These are phyloP conservation scores for Melierax canorus DNA, from an alignment of 2,113 vertebrate genomes.

Conservation along the genomic window DNA sequence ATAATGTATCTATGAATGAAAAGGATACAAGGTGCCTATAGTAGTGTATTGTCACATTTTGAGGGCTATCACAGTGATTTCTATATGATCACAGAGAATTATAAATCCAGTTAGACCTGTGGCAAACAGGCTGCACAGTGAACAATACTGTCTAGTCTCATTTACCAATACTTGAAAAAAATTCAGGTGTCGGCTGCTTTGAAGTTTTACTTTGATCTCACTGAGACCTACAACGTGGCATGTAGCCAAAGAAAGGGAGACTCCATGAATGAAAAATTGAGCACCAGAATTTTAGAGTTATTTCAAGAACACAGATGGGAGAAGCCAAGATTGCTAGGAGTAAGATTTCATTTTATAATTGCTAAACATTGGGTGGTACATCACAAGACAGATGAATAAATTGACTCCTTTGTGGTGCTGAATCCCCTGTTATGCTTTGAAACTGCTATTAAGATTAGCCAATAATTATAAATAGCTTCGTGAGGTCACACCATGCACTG, in stretches of 20 bases:
- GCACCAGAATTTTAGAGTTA: neutral
- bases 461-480: neutral
- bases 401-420: neutral
- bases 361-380: neutral
- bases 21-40: neutral
- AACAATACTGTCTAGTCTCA: neutral
- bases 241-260: neutral
- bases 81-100: neutral
- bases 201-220: conserved; percentile 22
- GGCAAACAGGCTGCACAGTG: neutral
- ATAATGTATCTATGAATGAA: neutral
- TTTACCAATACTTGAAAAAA: neutral
- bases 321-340: neutral
- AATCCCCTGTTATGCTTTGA: neutral
- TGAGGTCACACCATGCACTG: neutral
- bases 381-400: neutral
- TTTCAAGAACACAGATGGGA: neutral
- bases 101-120: neutral
- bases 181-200: neutral
- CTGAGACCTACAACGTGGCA: neutral
- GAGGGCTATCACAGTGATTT: neutral
- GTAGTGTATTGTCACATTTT: neutral
- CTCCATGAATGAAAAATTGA: fast-evolving
- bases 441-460: neutral
- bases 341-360: neutral